Base-by-base conservation (phyloP, 2,797 vertebrate species). In the Spondyliosoma cantharus region DNA sequence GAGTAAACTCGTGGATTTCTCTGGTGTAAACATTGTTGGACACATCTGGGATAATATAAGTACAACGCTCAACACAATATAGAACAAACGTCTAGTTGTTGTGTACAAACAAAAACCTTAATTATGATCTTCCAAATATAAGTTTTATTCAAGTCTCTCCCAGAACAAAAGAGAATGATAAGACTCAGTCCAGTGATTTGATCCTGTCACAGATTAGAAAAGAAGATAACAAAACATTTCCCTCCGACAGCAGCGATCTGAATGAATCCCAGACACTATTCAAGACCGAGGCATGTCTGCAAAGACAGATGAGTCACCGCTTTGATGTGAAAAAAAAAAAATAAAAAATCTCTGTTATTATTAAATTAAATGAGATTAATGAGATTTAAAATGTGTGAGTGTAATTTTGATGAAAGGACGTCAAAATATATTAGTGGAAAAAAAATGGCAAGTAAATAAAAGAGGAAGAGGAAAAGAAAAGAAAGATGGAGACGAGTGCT, bases 241-340 rank as follows among this genome's bases (percentile, higher is more conserved):
- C 9, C 29, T 32, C 37, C 63, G 45, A 56, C 71, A 27, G 66
- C 71, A 58, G 56, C 1, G 67, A 71, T 1, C 2, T 24, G 45
- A 50, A 76, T 48, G 12, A 58, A 68, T 73, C 46, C 1, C 52
- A 53, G 76, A 58, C 24, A 52, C n/a, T 14, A 3, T 3, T 68
- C 32, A 74, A 59, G 50, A 37, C 5, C 11, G 8, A 27, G 12
- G 3, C 48, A 0, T 48, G 61, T 32, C 32, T 46, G 63, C 57
- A 48, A 52, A 59, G 63, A 42, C 17, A 2, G 20, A 76, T 59
- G 81, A 71, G 22, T 84, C 79, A 46, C 15, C 8, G 12, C 64
- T 80, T 37, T 71, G 62, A 78, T 53, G 71, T n/a, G 25, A 22
- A 20, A 15, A 58, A 45, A 54, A 43, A 50, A 2, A 43, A 75